A percentile compares a stretch with the other conserved stretches of the same genome.
Evolutionary conservation across 1,140 invertebrate genomes (phyloP).

Genomic region (Trachelipus rathkii): DNA sequence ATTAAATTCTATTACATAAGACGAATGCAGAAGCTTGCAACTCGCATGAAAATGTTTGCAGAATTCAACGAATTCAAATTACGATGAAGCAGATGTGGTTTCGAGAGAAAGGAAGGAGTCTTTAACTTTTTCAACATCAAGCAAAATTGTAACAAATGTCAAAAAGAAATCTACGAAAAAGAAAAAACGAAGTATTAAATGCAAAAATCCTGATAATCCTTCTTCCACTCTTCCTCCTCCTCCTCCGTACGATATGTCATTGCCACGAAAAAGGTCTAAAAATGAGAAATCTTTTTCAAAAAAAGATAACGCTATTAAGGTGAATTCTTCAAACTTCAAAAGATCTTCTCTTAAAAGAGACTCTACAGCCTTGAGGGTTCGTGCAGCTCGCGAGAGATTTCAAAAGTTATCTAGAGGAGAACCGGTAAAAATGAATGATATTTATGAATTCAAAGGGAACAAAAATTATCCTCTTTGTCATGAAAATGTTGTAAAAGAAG

Average conservation of each 20-base stretch:
- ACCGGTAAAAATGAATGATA: not conserved
- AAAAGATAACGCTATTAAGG: not conserved
- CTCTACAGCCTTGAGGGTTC: slow-evolving; percentile 21
- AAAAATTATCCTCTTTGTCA: not conserved
- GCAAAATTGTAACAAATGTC: no score
- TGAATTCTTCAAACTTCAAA: not conserved
- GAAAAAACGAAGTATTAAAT: no score
- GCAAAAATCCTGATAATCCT: no score
- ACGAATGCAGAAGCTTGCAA: no score
- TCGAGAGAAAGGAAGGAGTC: no score
- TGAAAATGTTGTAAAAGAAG: not conserved
- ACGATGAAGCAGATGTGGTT: no score
- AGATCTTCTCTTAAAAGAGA: not conserved
- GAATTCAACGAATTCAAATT: no score
- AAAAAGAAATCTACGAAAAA: no score
- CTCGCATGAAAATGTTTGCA: no score
- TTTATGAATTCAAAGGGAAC: not conserved
- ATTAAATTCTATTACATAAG: no score
- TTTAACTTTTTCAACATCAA: no score
- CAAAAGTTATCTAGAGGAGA: slow-evolving; percentile 25
- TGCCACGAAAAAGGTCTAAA: slow-evolving; percentile 22
- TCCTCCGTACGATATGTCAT: slow-evolving; percentile 31
- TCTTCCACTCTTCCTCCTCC: slow-evolving; percentile 20
- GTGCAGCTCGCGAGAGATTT: slow-evolving; percentile 30
- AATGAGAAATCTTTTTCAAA: not conserved